Evolutionary conservation across 2,888 invertebrate genomes (phyloP), one percentile per base, ranked within the genome.

Genomic region (Dynastes tityus): DNA sequence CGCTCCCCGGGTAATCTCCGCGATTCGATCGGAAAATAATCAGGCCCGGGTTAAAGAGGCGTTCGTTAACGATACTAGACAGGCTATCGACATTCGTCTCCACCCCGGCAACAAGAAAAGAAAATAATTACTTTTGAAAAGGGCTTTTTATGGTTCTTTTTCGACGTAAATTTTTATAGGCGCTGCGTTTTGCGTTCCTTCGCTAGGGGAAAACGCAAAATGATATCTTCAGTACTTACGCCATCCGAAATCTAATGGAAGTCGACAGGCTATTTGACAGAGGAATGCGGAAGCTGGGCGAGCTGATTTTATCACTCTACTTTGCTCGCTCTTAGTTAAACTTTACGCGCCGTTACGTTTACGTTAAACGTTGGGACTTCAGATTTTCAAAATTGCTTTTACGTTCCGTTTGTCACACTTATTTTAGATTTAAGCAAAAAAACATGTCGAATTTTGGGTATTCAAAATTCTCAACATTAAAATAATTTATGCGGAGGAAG

Each of bases 91-190:
- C 61, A 58, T 73, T 73, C 58, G 73, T 40, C 55, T 58, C 22
- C 22, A 16, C 58, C 58, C 16, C 58, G 58, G 58, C 37, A 58
- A 73, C 73, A 45, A 73, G 73, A 58, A 51, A 40, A 22, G 73
- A 73, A 73, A 73, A 73, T 73, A 73, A 73, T 73, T 73, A 58
- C 61, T 73, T 73, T 73, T 73, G 73, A 73, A 73, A 73, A 58
- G 73, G 58, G 58, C 37, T 29, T 73, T 71, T 73, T 73, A 73
- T 40, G 73, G 73, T 73, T 73, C 58, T 73, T 73, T 73, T 73
- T 73, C 58, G 55, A 45, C 73, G 40, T 73, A 73, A 73, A 73
- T 58, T 73, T 73, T 73, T 73, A 73, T 73, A 58, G 68, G 40
- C 40, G 13, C 51, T 8, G 32, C 32, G 58, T 16, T 40, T 49